Conservation (phyloP, 2,888 invertebrate genomes). For the Cheilosia grossa region DNA sequence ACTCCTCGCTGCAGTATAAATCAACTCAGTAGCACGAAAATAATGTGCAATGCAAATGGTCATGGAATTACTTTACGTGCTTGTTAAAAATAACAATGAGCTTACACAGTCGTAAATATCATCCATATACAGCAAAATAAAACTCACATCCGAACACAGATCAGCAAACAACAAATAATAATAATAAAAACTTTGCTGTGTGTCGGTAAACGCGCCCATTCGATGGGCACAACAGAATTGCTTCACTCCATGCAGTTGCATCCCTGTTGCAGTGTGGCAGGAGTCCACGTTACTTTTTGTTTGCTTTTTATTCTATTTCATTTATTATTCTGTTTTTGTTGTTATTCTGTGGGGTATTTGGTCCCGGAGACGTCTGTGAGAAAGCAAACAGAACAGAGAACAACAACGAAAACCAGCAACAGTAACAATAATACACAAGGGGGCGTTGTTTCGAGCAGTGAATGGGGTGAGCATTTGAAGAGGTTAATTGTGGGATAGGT, state of each 20-base stretch:
- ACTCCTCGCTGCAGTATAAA: too few relatives aligned
- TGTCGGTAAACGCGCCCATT: constrained; percentile 30
- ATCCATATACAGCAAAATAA: constrained; percentile 22
- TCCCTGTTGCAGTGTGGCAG: not conserved
- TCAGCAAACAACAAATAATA: constrained; percentile 60
- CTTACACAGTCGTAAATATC: constrained; percentile 64
- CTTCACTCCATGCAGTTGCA: constrained; percentile 38
- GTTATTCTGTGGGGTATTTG: constrained; percentile 48
- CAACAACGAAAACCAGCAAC: constrained; percentile 42
- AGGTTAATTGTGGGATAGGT: constrained; percentile 39
- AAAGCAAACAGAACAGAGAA: constrained; percentile 22
- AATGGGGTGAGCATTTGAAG: constrained; percentile 17
- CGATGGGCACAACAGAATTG: constrained; percentile 40
- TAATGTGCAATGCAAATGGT: constrained; percentile 1
- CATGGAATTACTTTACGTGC: constrained; percentile 51
- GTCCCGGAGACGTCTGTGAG: not conserved
- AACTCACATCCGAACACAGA: constrained; percentile 44
- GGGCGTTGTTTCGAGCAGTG: constrained; percentile 41
- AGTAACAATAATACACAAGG: constrained; percentile 60
- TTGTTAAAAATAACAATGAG: constrained; percentile 70
- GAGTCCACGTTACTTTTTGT: constrained; percentile 17
- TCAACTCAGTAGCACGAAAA: not conserved
- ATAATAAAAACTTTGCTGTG: constrained; percentile 44
- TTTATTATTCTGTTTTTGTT: constrained; percentile 65
- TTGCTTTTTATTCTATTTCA: constrained; percentile 67